Evolutionary conservation across 2,888 invertebrate species (phyloP).

Genomic region (Drosophila vallismaia): DNA sequence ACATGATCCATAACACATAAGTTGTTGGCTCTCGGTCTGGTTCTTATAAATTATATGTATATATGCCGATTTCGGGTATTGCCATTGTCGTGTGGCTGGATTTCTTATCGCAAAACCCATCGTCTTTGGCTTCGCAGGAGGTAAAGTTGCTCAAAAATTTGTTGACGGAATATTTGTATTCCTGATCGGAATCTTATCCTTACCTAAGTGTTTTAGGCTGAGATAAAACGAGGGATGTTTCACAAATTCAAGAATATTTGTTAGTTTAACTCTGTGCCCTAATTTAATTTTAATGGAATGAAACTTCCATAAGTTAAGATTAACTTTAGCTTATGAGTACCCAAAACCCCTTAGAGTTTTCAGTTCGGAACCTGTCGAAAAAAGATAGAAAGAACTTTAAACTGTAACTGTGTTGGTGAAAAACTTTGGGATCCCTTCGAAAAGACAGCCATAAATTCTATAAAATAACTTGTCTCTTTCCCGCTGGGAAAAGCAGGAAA

Average conservation of each 20-base stretch:
- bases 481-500: slow-evolving; percentile 54
- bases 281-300: not conserved
- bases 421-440: slow-evolving; percentile 66
- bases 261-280: not conserved
- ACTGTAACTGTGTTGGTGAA: slow-evolving; percentile 33
- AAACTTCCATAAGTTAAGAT: not conserved
- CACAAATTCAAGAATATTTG: slow-evolving; percentile 10
- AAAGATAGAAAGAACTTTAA: slow-evolving; percentile 37
- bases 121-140: slow-evolving; percentile 28
- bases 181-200: slow-evolving; percentile 23
- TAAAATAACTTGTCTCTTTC: slow-evolving; percentile 57
- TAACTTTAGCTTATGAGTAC: slow-evolving; percentile 22
- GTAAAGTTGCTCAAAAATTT: slow-evolving; percentile 22
- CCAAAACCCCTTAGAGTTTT: slow-evolving; percentile 15
- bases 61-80: slow-evolving; percentile 43
- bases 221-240: slow-evolving; percentile 8
- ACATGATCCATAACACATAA: slow-evolving; percentile 43
- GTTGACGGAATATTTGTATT: slow-evolving; percentile 39
- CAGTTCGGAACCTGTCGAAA: slow-evolving; percentile 1
- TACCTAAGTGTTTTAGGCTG: slow-evolving; percentile 10
- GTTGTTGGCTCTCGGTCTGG: slow-evolving; percentile 9
- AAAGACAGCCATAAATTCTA: slow-evolving; percentile 75
- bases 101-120: slow-evolving; percentile 53
- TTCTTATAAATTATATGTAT: slow-evolving; percentile 22
- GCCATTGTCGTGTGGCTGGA: slow-evolving; percentile 41